A percentile compares a stretch with the other conserved stretches of the same genome.
Conservation (phyloP, 2,888 invertebrate species). For the Himalopsyche anomala region DNA sequence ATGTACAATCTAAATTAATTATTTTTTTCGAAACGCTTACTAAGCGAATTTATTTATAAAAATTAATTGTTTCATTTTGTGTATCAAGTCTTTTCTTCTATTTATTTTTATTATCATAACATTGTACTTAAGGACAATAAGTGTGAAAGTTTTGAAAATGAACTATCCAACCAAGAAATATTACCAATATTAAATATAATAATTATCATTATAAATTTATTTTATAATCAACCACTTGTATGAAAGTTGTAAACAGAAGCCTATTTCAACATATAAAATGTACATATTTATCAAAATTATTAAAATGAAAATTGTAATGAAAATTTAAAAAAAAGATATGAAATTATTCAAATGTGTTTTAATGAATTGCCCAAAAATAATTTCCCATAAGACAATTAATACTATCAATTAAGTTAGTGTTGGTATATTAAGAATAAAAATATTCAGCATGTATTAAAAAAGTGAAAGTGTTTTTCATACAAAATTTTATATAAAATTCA, state of each 20-base stretch:
- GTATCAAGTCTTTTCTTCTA: conserved; percentile 14
- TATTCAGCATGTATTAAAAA: no score
- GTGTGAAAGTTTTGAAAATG: conserved; percentile 42
- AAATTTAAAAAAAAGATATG: conserved; percentile 42
- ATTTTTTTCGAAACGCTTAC: not conserved
- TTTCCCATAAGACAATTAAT: not conserved
- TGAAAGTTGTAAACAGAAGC: conserved; percentile 31
- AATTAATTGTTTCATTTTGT: conserved; percentile 13
- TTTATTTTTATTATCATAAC: conserved; percentile 43
- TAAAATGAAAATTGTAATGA: conserved; percentile 37
- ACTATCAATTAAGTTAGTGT: no score
- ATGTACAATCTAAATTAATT: conserved; percentile 35
- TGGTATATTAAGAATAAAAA: no score
- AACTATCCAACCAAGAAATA: conserved; percentile 7
- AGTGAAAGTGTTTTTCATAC: no score
- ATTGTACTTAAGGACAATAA: conserved; percentile 44
- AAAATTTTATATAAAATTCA: no score
- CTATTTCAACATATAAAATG: conserved; percentile 36
- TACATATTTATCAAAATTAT: conserved; percentile 46
- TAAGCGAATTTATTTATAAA: conserved; percentile 16
- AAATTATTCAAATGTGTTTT: conserved; percentile 24
- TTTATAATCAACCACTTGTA: conserved; percentile 36
- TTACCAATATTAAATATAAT: conserved; percentile 34
- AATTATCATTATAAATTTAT: conserved; percentile 40
- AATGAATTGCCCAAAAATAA: not conserved